Conservation (phyloP, 2,888 invertebrate species). For the Drosophila tanythrix region DNA sequence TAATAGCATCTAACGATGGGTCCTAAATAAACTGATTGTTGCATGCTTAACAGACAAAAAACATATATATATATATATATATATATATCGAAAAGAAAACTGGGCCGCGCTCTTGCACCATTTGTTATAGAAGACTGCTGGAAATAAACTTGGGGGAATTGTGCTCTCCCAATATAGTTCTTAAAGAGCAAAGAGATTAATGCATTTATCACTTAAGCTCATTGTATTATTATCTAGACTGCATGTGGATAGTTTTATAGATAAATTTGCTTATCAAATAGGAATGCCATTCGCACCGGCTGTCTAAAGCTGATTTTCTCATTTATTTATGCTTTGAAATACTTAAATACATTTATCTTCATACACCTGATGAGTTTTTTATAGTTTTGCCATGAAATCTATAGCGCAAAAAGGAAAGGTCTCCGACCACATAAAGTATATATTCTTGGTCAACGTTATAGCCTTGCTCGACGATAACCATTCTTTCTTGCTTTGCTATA, state of each 20-base stretch:
- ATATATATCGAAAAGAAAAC: slow-evolving; percentile 16
- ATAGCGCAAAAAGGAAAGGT: background rate
- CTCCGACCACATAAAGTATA: background rate
- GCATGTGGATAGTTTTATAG: background rate
- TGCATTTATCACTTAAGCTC: slow-evolving; percentile 17
- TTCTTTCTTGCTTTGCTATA: background rate
- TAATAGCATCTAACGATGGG: slow-evolving; percentile 8
- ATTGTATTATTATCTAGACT: slow-evolving; percentile 10
- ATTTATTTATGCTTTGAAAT: background rate
- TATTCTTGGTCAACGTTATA: background rate
- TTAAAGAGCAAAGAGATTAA: slow-evolving; percentile 2
- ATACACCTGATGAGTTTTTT: background rate
- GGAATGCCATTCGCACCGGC: background rate
- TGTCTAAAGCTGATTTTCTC: background rate
- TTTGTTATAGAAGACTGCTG: slow-evolving; percentile 29
- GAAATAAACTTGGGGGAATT: slow-evolving; percentile 35
- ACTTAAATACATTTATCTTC: background rate
- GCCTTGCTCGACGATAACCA: background rate
- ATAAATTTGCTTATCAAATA: background rate
- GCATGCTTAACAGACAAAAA: slow-evolving; percentile 17
- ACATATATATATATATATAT: background rate
- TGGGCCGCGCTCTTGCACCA: slow-evolving; percentile 31
- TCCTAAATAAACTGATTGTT: slow-evolving; percentile 35
- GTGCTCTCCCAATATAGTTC: background rate
- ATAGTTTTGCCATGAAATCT: background rate